Percentiles rank a stretch among this genome's conserved stretches.
Conservation (phyloP, 2,888 invertebrate genomes). For the Scelioninae gen. 1 region DNA sequence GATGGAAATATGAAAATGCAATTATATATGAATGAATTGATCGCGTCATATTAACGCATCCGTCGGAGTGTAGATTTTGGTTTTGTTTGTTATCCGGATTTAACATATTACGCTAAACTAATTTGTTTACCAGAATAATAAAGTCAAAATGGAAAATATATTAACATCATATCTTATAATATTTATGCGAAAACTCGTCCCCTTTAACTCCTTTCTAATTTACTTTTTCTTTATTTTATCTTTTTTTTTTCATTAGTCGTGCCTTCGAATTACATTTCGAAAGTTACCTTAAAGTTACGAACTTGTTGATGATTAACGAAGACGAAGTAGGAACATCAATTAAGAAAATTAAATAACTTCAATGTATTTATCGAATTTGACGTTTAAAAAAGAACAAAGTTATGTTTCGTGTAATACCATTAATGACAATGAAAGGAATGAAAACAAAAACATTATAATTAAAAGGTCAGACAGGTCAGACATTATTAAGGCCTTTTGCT, state of each 20-base stretch:
- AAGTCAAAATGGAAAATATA: neutral
- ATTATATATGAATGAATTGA: slow-evolving; percentile 28
- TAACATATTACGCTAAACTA: slow-evolving; percentile 23
- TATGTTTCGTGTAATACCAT: neutral
- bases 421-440: slow-evolving; percentile 9
- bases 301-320: slow-evolving; percentile 60
- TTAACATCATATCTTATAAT: slow-evolving; percentile 26
- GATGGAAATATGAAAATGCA: slow-evolving; percentile 51
- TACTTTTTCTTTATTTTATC: too few relatives aligned
- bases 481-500: too few relatives aligned
- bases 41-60: slow-evolving; percentile 23
- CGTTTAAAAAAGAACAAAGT: slow-evolving; percentile 29
- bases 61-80: neutral
- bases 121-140: slow-evolving; percentile 15
- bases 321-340: slow-evolving; percentile 57
- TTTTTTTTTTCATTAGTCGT: slow-evolving; percentile 34
- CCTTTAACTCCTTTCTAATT: too few relatives aligned
- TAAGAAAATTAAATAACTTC: slow-evolving; percentile 61
- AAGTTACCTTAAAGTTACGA: slow-evolving; percentile 50
- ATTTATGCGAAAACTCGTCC: slow-evolving; percentile 26
- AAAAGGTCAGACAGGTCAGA: neutral
- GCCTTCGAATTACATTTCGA: slow-evolving; percentile 41
- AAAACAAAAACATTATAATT: neutral
- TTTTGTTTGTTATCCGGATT: slow-evolving; percentile 45
- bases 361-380: slow-evolving; percentile 52